Percentiles rank a stretch among this genome's conserved stretches.
phyloP scores from a whole-genome alignment of 2,888 invertebrate genomes.

The Caenorhabditis doughertyi region DNA sequence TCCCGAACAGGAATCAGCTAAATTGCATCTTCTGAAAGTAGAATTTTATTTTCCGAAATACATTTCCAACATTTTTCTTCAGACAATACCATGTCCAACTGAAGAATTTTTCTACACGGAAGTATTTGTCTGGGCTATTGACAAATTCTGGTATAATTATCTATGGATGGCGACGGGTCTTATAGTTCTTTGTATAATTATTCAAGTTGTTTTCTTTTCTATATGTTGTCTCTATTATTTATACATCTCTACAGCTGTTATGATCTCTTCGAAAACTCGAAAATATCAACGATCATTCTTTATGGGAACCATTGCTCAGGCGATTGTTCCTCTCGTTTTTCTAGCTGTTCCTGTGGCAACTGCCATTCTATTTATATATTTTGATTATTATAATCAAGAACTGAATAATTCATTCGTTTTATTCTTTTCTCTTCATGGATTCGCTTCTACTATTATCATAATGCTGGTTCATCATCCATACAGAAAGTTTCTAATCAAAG shows the following conservation, averaged over 20 bases:
- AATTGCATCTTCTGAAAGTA: slow-evolving; percentile 10
- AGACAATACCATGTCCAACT: slow-evolving; percentile 46
- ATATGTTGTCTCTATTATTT: slow-evolving; percentile 33
- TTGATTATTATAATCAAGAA: slow-evolving; percentile 34
- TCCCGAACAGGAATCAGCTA: slow-evolving; percentile 43
- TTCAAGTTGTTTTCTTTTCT: slow-evolving; percentile 17
- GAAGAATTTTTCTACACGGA: slow-evolving; percentile 51
- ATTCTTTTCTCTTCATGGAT: slow-evolving; percentile 41
- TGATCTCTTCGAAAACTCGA: slow-evolving; percentile 29
- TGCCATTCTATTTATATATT: slow-evolving; percentile 16
- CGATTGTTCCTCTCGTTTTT: slow-evolving; percentile 26
- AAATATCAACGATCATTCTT: slow-evolving; percentile 39
- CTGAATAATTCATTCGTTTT: slow-evolving; percentile 31
- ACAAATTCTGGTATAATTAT: slow-evolving; percentile 30
- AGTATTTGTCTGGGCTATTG: slow-evolving; percentile 30
- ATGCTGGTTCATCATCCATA: slow-evolving; percentile 47
- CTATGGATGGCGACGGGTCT: slow-evolving; percentile 14
- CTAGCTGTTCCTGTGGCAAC: slow-evolving; percentile 10
- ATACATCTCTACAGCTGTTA: slow-evolving; percentile 24
- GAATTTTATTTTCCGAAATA: not conserved
- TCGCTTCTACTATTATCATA: slow-evolving; percentile 32
- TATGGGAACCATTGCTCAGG: slow-evolving; percentile 41
- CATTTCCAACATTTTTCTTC: not conserved
- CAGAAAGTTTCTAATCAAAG: slow-evolving; percentile 28
- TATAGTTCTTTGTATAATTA: not conserved